Evolutionary conservation across 2,113 vertebrate genomes (phyloP).

Genomic region (Leucopsar rothschildi): DNA sequence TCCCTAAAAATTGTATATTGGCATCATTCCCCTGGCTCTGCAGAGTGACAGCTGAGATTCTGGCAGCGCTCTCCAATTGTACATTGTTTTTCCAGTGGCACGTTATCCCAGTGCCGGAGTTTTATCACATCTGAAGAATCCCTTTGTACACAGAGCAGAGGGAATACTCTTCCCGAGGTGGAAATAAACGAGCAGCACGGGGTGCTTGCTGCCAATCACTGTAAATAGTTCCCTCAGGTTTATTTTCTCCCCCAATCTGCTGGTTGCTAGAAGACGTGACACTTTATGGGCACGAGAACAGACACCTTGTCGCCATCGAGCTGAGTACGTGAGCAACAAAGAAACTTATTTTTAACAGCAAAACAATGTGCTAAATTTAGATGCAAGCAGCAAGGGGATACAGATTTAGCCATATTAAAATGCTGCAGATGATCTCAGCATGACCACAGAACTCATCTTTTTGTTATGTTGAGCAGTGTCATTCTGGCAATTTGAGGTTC

Average conservation of each 20-base stretch:
- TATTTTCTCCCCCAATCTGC: background rate
- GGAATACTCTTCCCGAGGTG: background rate
- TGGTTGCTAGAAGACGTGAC: background rate
- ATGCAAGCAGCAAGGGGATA: background rate
- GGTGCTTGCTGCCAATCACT: background rate
- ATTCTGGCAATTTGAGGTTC: background rate
- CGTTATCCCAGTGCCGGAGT: background rate
- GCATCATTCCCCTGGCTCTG: background rate
- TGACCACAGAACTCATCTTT: background rate
- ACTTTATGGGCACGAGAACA: background rate
- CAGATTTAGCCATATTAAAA: background rate
- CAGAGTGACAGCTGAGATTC: background rate
- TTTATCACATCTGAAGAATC: conserved; percentile 23
- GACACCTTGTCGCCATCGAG: background rate
- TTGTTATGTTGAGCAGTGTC: background rate
- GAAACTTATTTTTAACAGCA: conserved; percentile 41
- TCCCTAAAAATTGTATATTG: background rate
- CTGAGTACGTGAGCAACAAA: conserved; percentile 6
- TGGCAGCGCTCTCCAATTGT: background rate
- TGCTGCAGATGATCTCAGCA: background rate
- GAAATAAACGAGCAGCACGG: background rate
- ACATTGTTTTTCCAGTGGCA: background rate
- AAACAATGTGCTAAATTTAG: conserved; percentile 53
- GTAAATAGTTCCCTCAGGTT: conserved; percentile 3
- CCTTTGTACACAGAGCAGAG: conserved; percentile 2